Evolutionary conservation across 1,140 invertebrate genomes (phyloP).

Genomic region (Lepidurus packardi): DNA sequence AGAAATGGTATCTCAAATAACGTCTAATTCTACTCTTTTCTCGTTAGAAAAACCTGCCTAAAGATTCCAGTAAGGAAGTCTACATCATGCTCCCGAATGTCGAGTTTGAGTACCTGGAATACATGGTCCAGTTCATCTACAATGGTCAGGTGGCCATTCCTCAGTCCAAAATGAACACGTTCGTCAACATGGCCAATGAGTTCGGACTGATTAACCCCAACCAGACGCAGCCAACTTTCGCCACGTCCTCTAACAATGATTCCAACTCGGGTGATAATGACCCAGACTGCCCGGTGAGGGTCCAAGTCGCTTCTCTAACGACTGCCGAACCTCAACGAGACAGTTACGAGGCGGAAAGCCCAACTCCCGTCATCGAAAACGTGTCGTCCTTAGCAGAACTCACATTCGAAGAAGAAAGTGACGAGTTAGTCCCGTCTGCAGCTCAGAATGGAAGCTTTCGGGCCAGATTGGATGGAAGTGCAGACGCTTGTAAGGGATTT

Average conservation of each 20-base stretch:
- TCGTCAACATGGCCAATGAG: not conserved
- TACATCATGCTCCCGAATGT: constrained; percentile 18
- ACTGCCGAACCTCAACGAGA: not conserved
- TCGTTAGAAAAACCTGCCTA: not conserved
- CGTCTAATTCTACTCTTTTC: not conserved
- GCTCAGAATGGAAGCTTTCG: not conserved
- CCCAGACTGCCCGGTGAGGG: too few species aligned
- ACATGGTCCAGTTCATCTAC: constrained; percentile 10
- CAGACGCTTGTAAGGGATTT: not conserved
- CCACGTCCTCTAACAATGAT: not conserved
- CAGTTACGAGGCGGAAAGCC: not conserved
- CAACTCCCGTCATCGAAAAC: not conserved
- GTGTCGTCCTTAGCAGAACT: constrained; percentile 13
- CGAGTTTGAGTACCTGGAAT: not conserved
- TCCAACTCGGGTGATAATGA: not conserved
- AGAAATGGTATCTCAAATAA: not conserved
- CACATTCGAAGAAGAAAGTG: not conserved
- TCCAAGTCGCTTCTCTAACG: too few species aligned
- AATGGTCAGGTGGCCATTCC: constrained; percentile 8
- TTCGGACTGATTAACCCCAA: constrained; percentile 8
- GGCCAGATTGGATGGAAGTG: not conserved
- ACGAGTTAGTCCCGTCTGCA: not conserved
- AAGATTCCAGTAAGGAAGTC: not conserved
- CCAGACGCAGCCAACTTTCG: not conserved
- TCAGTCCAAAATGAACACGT: not conserved